Percentiles rank a stretch among this genome's conserved stretches.
Conservation (phyloP, 1,140 invertebrate species). For the Hydropsyche tenuis region DNA sequence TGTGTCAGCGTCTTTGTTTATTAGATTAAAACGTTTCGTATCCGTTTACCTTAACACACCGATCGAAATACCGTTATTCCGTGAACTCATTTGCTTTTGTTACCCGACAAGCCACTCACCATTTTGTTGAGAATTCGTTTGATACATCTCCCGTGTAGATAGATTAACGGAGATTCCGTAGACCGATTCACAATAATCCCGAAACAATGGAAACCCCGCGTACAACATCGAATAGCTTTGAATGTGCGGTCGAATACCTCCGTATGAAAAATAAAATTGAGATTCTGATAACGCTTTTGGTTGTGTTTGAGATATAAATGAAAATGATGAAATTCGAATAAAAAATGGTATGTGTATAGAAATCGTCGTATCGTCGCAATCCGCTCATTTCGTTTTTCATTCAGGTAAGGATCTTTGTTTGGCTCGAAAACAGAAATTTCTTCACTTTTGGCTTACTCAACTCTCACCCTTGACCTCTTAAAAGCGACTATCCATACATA, state of each 20-base stretch:
- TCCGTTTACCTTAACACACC: neutral
- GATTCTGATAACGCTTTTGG: too few relatives aligned
- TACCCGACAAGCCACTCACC: neutral
- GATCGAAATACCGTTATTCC: conserved; percentile 4
- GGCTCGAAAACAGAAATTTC: neutral
- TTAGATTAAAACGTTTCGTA: neutral
- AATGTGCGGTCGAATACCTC: too few relatives aligned
- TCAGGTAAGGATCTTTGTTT: conserved; percentile 14
- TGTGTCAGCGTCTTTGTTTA: too few relatives aligned
- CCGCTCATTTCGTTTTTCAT: neutral
- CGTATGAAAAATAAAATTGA: too few relatives aligned
- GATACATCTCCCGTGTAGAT: neutral
- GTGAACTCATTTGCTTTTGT: conserved; percentile 20
- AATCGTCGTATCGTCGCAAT: neutral
- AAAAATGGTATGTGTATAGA: too few relatives aligned
- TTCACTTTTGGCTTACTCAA: neutral
- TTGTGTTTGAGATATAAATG: too few relatives aligned
- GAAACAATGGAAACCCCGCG: neutral
- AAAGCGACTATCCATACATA: neutral
- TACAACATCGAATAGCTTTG: neutral
- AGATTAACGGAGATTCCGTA: conserved; percentile 4
- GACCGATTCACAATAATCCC: neutral
- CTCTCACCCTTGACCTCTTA: conserved; percentile 1
- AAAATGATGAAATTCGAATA: too few relatives aligned
- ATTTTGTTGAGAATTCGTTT: neutral